Evolutionary conservation across 2,888 invertebrate species (phyloP), one percentile per base, ranked within the genome.

Genomic region (Agrilus cyanescens): DNA sequence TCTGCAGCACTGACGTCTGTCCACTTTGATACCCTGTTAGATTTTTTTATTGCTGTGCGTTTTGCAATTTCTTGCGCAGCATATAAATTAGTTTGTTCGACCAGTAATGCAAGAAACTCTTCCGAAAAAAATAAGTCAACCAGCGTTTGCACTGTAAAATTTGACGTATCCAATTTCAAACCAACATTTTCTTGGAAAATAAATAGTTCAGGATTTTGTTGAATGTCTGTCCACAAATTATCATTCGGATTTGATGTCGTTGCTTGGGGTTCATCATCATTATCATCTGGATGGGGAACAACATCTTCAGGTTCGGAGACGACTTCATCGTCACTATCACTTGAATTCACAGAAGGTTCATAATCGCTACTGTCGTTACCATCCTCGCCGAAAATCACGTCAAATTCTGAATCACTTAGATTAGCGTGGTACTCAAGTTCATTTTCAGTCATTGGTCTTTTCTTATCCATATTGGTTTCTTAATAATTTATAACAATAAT

Each of bases 1-100:
- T 44, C 47, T 45, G 43, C 32, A 34, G 31, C n/a, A 32, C 29
- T n/a, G n/a, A n/a, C n/a, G 37, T 49, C 42, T 46, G 7, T 16
- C 48, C 46, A 48, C 37, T 44, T 40, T 43, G 47, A 48, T 46
- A 47, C 4, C 44, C 46, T 50, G 34, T 41, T 43, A 43, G 46
- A 43, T 47, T 50, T 44, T 48, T 46, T 48, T 45, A 40, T 44
- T 46, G 30, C 30, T 45, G 38, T 44, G 32, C 32, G 38, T 45
- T 51, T 51, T 49, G 4, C 45, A 46, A 51, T 48, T 44, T 48
- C 51, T 51, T 51, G 45, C 43, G 45, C 45, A 43, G 51, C 50
- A 48, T 52, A 52, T 45, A 50, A 46, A 50, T 52, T 51, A 32
- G 51, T 52, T 52, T 51, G 50, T 45, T 51, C 51, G 4, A 51